These are phyloP conservation scores for Apamea epomidion DNA, from an alignment of 2,888 invertebrate species.

Conservation along the genomic window DNA sequence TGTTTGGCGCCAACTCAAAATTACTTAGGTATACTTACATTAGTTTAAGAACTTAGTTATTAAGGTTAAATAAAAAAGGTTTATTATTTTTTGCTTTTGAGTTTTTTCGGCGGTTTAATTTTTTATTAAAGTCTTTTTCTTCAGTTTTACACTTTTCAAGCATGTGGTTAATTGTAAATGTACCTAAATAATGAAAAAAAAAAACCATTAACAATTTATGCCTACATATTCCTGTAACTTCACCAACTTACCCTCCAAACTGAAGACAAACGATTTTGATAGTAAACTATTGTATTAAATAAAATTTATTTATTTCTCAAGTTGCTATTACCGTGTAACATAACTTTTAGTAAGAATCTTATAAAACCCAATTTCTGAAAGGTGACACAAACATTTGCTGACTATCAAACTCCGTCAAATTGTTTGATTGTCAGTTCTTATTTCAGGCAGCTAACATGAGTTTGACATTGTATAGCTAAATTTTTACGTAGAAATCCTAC, in stretches of 20 bases:
- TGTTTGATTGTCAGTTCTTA: neutral
- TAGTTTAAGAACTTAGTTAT: too few relatives aligned
- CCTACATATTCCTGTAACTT: neutral
- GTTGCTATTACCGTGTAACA: neutral
- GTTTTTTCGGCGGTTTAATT: too few relatives aligned
- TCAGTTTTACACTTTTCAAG: neutral
- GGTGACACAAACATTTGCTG: neutral
- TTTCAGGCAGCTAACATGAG: neutral
- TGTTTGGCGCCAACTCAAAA: too few relatives aligned
- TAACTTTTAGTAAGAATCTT: neutral
- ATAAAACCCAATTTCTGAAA: neutral
- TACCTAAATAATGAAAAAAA: neutral
- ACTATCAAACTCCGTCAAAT: neutral
- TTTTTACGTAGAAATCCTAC: neutral
- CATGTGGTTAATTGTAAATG: neutral
- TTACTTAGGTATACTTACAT: too few relatives aligned
- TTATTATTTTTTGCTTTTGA: too few relatives aligned
- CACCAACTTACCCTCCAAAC: neutral
- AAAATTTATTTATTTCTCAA: neutral
- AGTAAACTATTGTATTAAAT: neutral
- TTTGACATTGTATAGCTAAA: neutral
- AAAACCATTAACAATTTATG: neutral
- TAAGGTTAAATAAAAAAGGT: too few relatives aligned
- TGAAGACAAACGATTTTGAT: neutral
- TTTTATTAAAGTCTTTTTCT: too few relatives aligned